Evolutionary conservation across 2,888 invertebrate species (phyloP).

Genomic region (Pyrgus malvae): DNA sequence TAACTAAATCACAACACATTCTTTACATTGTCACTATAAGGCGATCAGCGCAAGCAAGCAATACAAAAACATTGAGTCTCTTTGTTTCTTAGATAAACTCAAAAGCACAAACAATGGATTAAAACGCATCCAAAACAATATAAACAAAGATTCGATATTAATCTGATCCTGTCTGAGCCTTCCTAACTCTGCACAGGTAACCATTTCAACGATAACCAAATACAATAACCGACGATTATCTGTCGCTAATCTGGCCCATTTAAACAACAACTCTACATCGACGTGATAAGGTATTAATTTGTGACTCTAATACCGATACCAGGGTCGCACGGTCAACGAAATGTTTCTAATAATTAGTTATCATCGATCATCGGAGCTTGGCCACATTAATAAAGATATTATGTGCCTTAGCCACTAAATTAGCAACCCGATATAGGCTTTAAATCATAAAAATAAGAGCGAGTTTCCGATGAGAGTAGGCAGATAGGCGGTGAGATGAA

Average conservation of each 20-base stretch:
- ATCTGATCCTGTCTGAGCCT: slow-evolving; percentile 43
- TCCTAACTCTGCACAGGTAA: slow-evolving; percentile 47
- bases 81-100: slow-evolving; percentile 18
- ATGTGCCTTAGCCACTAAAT: slow-evolving; percentile 56
- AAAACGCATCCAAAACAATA: slow-evolving; percentile 28
- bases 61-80: slow-evolving; percentile 3
- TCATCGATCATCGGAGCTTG: slow-evolving; percentile 73
- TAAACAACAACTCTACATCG: slow-evolving; percentile 35
- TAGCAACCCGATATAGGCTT: slow-evolving; percentile 30
- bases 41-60: slow-evolving; percentile 10
- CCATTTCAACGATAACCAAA: slow-evolving; percentile 71
- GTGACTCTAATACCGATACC: slow-evolving; percentile 1
- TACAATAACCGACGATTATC: slow-evolving; percentile 74
- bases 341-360: slow-evolving; percentile 79
- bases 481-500: slow-evolving; percentile 62
- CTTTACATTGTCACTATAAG: slow-evolving; percentile 9
- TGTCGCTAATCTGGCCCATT: slow-evolving; percentile 48
- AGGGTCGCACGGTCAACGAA: slow-evolving; percentile 65
- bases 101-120: slow-evolving; percentile 17
- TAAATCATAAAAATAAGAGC: slow-evolving; percentile 28
- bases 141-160: slow-evolving; percentile 16
- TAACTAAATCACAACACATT: background rate
- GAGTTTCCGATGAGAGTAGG: slow-evolving; percentile 12
- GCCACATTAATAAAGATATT: slow-evolving; percentile 77
- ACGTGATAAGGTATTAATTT: slow-evolving; percentile 34